Evolutionary conservation across 1,140 invertebrate genomes (phyloP).

Genomic region (Pachyrhynchus sulphureomaculatus): DNA sequence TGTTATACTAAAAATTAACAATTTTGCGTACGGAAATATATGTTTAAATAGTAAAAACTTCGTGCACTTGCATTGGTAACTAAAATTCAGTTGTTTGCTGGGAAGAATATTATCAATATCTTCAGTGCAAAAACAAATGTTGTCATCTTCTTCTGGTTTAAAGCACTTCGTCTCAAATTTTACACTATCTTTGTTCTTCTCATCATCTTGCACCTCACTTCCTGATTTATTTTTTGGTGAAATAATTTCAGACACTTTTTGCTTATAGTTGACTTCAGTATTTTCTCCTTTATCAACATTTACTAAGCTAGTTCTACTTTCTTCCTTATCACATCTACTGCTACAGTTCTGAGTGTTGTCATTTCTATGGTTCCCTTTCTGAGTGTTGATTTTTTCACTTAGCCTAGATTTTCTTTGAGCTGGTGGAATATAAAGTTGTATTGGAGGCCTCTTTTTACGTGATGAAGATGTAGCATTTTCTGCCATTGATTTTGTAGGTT

Average conservation of each 20-base stretch:
- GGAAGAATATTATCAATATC: conserved; percentile 1
- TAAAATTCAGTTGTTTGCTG: neutral
- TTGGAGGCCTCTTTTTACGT: conserved; percentile 37
- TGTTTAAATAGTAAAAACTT: conserved; percentile 19
- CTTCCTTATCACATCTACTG: too few species aligned
- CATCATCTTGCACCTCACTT: neutral
- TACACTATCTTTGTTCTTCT: neutral
- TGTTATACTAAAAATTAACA: conserved; percentile 17
- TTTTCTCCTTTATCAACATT: too few species aligned
- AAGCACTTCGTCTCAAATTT: too few species aligned
- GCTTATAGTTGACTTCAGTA: too few species aligned
- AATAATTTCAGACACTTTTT: too few species aligned
- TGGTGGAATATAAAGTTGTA: conserved; percentile 44
- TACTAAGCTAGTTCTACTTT: too few species aligned
- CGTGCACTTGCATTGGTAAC: conserved; percentile 5
- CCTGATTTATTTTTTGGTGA: too few species aligned
- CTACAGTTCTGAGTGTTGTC: neutral
- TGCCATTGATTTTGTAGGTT: conserved; percentile 22
- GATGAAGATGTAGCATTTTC: conserved; percentile 21
- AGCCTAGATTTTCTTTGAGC: conserved; percentile 38
- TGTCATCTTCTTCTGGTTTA: neutral
- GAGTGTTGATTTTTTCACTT: neutral
- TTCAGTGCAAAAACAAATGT: conserved; percentile 10
- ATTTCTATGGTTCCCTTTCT: neutral
- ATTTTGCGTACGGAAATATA: conserved; percentile 10